A percentile compares a stretch with the other conserved stretches of the same genome.
phyloP scores from a whole-genome alignment of 2,888 invertebrate genomes.

The Volucella inflata region DNA sequence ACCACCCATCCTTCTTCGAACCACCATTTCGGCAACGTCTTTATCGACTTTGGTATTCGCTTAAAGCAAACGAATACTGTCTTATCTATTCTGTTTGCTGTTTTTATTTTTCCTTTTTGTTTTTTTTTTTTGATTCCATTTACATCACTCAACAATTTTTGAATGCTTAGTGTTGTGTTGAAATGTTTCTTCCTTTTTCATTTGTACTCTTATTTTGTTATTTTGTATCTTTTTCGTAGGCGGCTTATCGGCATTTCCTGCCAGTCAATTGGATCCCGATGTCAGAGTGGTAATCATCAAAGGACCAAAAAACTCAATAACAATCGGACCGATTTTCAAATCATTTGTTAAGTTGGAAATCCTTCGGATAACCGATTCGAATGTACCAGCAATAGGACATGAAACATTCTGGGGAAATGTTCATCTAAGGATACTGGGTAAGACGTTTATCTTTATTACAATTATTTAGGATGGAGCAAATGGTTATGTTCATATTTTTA shows the following conservation, averaged over 20 bases:
- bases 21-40: background rate
- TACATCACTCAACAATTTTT: conserved; percentile 61
- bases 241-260: conserved; percentile 88
- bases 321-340: conserved; percentile 89
- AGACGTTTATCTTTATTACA: conserved; percentile 74
- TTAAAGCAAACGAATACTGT: conserved; percentile 17
- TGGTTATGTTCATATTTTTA: conserved; percentile 71
- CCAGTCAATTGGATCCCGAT: conserved; percentile 86
- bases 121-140: conserved; percentile 31
- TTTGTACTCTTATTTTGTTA: conserved; percentile 42
- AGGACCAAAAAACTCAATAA: conserved; percentile 88
- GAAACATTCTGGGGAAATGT: conserved; percentile 92
- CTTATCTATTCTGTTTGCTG: conserved; percentile 50
- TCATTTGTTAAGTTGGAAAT: conserved; percentile 87
- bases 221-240: conserved; percentile 83
- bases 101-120: conserved; percentile 30
- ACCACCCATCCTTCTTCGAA: background rate
- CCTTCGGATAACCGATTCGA: conserved; percentile 89
- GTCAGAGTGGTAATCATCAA: conserved; percentile 88
- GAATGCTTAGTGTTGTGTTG: conserved; percentile 36
- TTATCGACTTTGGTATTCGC: conserved; percentile 2
- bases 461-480: conserved; percentile 65
- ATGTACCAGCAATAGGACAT: conserved; percentile 90
- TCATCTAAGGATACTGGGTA: conserved; percentile 84
- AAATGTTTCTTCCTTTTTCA: conserved; percentile 26